phyloP scores from a whole-genome alignment of 2,888 invertebrate genomes.

The Leucozona laternaria region DNA sequence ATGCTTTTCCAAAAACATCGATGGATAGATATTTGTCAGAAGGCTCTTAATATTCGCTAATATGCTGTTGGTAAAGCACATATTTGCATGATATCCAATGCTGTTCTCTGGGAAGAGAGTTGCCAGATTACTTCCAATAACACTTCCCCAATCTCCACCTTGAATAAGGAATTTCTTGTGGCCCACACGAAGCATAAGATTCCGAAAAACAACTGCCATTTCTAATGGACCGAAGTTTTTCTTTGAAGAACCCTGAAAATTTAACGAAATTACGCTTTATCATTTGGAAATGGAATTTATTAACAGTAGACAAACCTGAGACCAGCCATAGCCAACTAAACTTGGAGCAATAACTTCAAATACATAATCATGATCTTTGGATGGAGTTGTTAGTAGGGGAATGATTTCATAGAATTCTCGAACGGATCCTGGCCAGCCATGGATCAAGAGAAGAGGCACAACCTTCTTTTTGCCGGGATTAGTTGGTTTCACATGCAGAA shows the following conservation, averaged over 20 bases:
- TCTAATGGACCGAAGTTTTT: slow-evolving; percentile 83
- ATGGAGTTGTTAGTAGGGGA: slow-evolving; percentile 86
- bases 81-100: slow-evolving; percentile 87
- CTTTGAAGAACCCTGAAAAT: slow-evolving; percentile 79
- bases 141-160: slow-evolving; percentile 93
- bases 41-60: slow-evolving; percentile 81
- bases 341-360: slow-evolving; percentile 89
- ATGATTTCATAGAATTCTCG: slow-evolving; percentile 91
- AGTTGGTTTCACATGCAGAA: slow-evolving; percentile 86
- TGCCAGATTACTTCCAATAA: slow-evolving; percentile 87
- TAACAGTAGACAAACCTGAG: slow-evolving; percentile 84
- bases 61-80: slow-evolving; percentile 84
- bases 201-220: slow-evolving; percentile 86
- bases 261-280: neutral
- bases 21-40: slow-evolving; percentile 86
- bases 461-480: slow-evolving; percentile 84
- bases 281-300: neutral
- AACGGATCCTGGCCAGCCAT: slow-evolving; percentile 95
- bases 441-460: slow-evolving; percentile 89
- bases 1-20: slow-evolving; percentile 85
- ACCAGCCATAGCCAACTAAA: slow-evolving; percentile 89
- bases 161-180: slow-evolving; percentile 88
- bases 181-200: slow-evolving; percentile 88
- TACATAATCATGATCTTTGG: slow-evolving; percentile 85
- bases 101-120: slow-evolving; percentile 87